Conservation (phyloP, 2,797 vertebrate species). For the Microchirus variegatus region DNA sequence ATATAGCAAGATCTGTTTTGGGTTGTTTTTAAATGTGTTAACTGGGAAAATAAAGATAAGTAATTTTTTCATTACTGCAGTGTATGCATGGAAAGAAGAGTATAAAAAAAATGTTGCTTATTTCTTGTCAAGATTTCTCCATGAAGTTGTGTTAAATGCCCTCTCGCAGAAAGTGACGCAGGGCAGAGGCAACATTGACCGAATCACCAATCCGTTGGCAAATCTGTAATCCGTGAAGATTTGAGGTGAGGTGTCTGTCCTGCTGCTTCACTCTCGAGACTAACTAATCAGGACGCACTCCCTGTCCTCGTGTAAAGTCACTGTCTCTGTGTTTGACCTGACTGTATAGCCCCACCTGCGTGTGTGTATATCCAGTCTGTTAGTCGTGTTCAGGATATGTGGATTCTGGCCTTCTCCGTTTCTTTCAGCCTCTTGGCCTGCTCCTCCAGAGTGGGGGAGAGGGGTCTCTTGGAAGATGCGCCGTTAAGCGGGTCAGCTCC, state of each 20-base stretch:
- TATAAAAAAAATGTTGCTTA: slow-evolving; percentile 33
- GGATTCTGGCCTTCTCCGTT: slow-evolving; percentile 85
- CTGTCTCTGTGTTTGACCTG: slow-evolving; percentile 32
- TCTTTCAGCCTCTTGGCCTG: slow-evolving; percentile 86
- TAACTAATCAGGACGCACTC: slow-evolving; percentile 32
- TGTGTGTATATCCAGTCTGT: slow-evolving; percentile 28
- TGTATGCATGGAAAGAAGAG: slow-evolving; percentile 26
- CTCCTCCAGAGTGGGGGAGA: slow-evolving; percentile 83
- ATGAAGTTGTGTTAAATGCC: slow-evolving; percentile 25
- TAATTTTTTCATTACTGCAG: slow-evolving; percentile 32
- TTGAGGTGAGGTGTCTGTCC: slow-evolving; percentile 49
- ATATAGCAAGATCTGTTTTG: slow-evolving; percentile 65
- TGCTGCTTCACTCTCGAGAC: slow-evolving; percentile 45
- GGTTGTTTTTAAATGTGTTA: slow-evolving; percentile 62
- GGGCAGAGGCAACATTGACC: slow-evolving; percentile 33
- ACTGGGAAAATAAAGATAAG: slow-evolving; percentile 38
- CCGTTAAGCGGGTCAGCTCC: slow-evolving; percentile 80
- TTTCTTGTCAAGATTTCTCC: slow-evolving; percentile 45
- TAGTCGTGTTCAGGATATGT: slow-evolving; percentile 65
- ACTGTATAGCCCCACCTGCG: slow-evolving; percentile 36
- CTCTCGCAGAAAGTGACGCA: slow-evolving; percentile 28
- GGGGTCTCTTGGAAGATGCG: slow-evolving; percentile 82
- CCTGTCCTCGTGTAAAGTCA: slow-evolving; percentile 41
- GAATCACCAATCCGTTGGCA: slow-evolving; percentile 55
- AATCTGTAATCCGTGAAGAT: slow-evolving; percentile 48